Conservation (phyloP, 2,888 invertebrate species). For the Cataglyphis albicans region DNA sequence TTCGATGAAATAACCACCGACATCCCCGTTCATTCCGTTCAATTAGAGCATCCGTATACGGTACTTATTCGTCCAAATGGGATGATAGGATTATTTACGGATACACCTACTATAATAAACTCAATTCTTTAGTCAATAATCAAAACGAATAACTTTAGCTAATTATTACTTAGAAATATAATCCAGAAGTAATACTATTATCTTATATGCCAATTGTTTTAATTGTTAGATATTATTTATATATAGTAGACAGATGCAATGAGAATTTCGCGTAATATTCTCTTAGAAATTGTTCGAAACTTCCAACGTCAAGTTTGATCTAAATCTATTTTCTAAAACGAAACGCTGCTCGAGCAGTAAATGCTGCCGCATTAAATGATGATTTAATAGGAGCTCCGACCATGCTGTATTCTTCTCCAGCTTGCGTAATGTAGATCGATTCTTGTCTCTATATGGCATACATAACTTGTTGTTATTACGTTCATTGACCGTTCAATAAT, state of each 20-base stretch:
- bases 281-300: neutral
- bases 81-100: slow-evolving; percentile 47
- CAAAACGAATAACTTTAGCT: neutral
- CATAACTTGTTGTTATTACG: slow-evolving; percentile 39
- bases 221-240: neutral
- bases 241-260: neutral
- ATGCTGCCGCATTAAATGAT: slow-evolving; percentile 49
- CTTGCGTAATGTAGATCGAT: slow-evolving; percentile 61
- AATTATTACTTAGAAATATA: neutral
- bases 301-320: neutral
- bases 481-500: slow-evolving; percentile 64
- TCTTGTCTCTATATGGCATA: slow-evolving; percentile 10
- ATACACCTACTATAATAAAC: slow-evolving; percentile 12
- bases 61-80: slow-evolving; percentile 34
- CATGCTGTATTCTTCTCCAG: slow-evolving; percentile 15
- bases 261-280: neutral
- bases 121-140: slow-evolving; percentile 2
- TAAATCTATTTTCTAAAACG: slow-evolving; percentile 54
- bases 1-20: slow-evolving; percentile 81
- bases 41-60: slow-evolving; percentile 36
- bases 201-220: neutral
- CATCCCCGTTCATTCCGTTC: slow-evolving; percentile 78
- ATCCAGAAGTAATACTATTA: neutral
- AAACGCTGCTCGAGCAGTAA: slow-evolving; percentile 35
- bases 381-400: slow-evolving; percentile 61